A percentile compares a stretch with the other conserved stretches of the same genome.
Conservation (phyloP, 2,113 vertebrate species). For the Cyphomyrus discorhynchus region DNA sequence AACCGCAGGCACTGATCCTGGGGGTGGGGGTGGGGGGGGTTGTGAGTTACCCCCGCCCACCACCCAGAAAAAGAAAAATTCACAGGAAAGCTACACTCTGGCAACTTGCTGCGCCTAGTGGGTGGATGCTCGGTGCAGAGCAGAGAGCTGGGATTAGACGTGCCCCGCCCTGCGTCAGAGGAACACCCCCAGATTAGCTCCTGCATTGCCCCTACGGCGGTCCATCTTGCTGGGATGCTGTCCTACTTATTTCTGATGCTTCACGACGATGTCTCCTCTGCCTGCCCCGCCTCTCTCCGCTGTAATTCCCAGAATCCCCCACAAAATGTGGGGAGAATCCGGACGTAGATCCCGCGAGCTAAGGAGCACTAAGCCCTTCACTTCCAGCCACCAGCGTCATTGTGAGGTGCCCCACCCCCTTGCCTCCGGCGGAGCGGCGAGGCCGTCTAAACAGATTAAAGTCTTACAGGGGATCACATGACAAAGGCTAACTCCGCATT, state of each 20-base stretch:
- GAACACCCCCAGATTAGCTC: not conserved
- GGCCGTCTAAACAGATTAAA: conserved; percentile 66
- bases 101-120: not conserved
- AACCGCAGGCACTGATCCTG: not conserved
- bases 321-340: conserved; percentile 29
- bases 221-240: not conserved
- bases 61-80: not conserved
- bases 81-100: not conserved
- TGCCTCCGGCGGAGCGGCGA: conserved; percentile 47
- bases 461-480: conserved; percentile 61
- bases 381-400: conserved; percentile 41
- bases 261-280: not conserved
- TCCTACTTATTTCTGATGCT: conserved; percentile 4
- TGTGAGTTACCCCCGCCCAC: not conserved
- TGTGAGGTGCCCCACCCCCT: conserved; percentile 43
- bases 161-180: not conserved
- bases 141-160: not conserved
- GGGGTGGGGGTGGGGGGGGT: not conserved
- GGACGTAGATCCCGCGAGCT: conserved; percentile 27
- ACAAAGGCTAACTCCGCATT: conserved; percentile 45
- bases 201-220: not conserved
- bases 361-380: conserved; percentile 37
- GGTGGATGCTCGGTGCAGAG: not conserved
- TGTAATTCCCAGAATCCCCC: conserved; percentile 25
- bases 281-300: not conserved